Evolutionary conservation across 2,888 invertebrate genomes (phyloP), one percentile per base, ranked within the genome.

Genomic region (Hydroisotoma schaefferi): DNA sequence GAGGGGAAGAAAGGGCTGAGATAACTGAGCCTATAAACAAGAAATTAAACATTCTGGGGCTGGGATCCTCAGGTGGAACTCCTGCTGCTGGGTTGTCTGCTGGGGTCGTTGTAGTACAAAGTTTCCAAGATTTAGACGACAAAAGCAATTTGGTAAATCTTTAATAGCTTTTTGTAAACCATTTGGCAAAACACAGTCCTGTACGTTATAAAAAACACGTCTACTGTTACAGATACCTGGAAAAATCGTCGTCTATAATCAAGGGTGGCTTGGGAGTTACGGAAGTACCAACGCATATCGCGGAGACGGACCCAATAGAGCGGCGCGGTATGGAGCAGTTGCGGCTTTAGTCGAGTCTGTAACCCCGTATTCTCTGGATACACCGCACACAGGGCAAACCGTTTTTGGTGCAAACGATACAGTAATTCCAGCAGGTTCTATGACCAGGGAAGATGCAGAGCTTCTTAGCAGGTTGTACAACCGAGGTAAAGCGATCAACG

Each of bases 391-490:
- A 2, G 79, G 79, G 10, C 61, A 66, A 66, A 75, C 75, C 70
- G 71, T 63, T 25, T 74, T 74, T 52, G 78, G 73, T 0, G 28
- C 25, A 15, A 81, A 79, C 63, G 79, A 84, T 0, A 78, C 78
- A 2, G 65, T 83, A 77, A 88, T 89, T 57, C 89, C 89, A 8
- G 81, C 83, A 0, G 88, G 87, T 40, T 85, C 84, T 60, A 87
- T 91, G 27, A 85, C 89, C 1, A 78, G 84, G 15, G 90, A 90
- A 79, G 88, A 90, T 76, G 88, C 90, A 2, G 82, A 84, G 74
- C 80, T 89, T 77, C 77, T 91, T 40, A 77, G 81, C 56, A 81
- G 90, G 77, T 78, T 87, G 2, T 33, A 57, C 10, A 37, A 12
- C 2, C 28, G 52, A 33, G 57, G 57, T 56, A 47, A 29, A 15